Conservation (phyloP, 2,113 vertebrate species). For the Nothobranchius kuhntae region DNA sequence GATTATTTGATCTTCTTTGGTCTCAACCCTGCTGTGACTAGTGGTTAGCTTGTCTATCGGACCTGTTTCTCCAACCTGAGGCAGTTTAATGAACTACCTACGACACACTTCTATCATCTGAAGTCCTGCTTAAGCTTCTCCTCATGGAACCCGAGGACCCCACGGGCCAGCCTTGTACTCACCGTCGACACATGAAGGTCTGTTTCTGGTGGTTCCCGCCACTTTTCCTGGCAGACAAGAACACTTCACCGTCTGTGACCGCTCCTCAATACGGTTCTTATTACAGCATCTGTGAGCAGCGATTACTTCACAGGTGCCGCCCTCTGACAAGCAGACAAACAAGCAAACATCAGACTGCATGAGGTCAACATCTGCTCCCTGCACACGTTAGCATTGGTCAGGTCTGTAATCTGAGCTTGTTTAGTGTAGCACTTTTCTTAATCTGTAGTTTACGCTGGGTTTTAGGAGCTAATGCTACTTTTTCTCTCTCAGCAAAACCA, state of each 20-base stretch:
- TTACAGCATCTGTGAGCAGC: slow-evolving; percentile 86
- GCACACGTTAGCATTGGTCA: background rate
- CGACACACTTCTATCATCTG: too few species aligned
- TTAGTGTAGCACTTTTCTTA: background rate
- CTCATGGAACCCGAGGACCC: background rate
- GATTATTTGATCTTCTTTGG: too few species aligned
- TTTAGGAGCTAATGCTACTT: background rate
- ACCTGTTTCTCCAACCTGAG: too few species aligned
- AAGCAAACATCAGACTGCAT: slow-evolving; percentile 12
- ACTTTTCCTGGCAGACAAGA: slow-evolving; percentile 86
- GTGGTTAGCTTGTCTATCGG: too few species aligned
- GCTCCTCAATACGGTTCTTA: slow-evolving; percentile 85
- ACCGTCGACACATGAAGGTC: slow-evolving; percentile 85
- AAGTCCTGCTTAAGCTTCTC: too few species aligned
- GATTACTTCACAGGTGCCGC: slow-evolving; percentile 84
- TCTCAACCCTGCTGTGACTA: too few species aligned
- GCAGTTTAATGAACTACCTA: too few species aligned
- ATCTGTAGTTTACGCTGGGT: background rate
- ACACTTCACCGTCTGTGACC: slow-evolving; percentile 86
- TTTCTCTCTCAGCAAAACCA: background rate
- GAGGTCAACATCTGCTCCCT: slow-evolving; percentile 15
- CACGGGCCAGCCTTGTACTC: slow-evolving; percentile 38
- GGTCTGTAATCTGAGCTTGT: background rate
- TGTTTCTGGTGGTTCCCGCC: slow-evolving; percentile 84
- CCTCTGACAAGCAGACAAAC: slow-evolving; percentile 68